Evolutionary conservation across 2,113 vertebrate species (phyloP), one percentile per base, ranked within the genome.

Genomic region (Leptobrachium leishanense): DNA sequence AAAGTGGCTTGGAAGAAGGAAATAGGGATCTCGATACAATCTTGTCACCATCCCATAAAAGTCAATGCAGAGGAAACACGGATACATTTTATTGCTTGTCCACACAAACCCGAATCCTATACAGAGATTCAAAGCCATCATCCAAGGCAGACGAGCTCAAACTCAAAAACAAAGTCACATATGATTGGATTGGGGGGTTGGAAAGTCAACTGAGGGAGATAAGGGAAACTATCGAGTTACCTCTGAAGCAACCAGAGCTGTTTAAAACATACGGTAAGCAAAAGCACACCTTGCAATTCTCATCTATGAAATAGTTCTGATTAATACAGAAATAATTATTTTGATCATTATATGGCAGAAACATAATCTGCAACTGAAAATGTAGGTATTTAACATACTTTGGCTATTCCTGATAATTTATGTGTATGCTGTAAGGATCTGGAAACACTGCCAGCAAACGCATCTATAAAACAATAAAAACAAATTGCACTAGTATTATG

Each of bases 181-280:
- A 97, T 20, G 91, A 92, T 81, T 95, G 95, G 94, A 97, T 99
- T 71, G 98, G 98, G 43, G 97, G 98, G 9, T 91, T 99, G 66
- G 86, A 79, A 62, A 92, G 84, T 82, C 96, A 99, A 84, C 82
- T 99, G 83, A 90, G 88, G 71, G 90, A 87, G 72, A 95, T 99
- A 85, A 92, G 94, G 88, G 96, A 98, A 87, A 93, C 93, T 1
- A 89, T 99, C 43, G 95, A 99, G 86, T 90, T 99, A 77, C 98
- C 97, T 15, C 85, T 99, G 81, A 97, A 94, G 87, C 94, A 94
- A 63, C 92, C 96, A 0, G 92, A 95, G 75, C 88, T 99, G 50
- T 98, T 98, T 87, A 93, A 86, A 79, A 93, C 72, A 82, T 98
- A 96, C 0, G 97, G 97, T 99, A 93, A 53, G 76, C 76, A 50